phyloP scores from a whole-genome alignment of 2,888 invertebrate genomes.

The Alcis repandata region DNA sequence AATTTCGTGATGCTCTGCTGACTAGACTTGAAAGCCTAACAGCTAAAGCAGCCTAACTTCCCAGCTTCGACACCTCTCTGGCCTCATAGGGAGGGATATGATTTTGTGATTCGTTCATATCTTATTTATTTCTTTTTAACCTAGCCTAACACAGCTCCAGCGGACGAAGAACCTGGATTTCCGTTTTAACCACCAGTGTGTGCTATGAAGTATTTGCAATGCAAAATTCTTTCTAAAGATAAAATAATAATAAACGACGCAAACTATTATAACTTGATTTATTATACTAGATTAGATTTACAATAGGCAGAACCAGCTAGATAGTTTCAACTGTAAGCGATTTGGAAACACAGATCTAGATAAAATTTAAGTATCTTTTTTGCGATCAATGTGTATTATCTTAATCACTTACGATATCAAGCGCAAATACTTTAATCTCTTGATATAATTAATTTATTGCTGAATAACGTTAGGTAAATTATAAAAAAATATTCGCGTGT shows the following conservation, averaged over 20 bases:
- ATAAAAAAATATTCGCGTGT: background rate
- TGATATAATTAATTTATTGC: constrained; percentile 4
- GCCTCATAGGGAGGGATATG: too few relatives aligned
- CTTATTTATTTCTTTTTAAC: too few relatives aligned
- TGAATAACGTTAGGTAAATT: background rate
- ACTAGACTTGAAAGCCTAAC: too few relatives aligned
- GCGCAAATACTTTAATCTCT: constrained; percentile 8
- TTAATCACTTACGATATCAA: constrained; percentile 7
- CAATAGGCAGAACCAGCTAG: constrained; percentile 2
- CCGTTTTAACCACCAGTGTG: too few relatives aligned
- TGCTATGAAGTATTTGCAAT: background rate
- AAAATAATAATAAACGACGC: constrained; percentile 1
- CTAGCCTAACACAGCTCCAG: too few relatives aligned
- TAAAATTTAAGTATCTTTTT: background rate
- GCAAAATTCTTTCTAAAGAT: constrained; percentile 1
- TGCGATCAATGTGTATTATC: constrained; percentile 21
- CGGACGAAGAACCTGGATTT: too few relatives aligned
- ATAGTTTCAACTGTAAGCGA: background rate
- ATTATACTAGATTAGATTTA: background rate
- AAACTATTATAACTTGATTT: background rate
- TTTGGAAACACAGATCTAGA: background rate
- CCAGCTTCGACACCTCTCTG: too few relatives aligned
- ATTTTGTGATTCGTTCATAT: too few relatives aligned
- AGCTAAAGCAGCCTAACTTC: too few relatives aligned
- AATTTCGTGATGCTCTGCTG: too few relatives aligned